Conservation (phyloP, 1,140 invertebrate genomes). For the Linepithema humile region DNA sequence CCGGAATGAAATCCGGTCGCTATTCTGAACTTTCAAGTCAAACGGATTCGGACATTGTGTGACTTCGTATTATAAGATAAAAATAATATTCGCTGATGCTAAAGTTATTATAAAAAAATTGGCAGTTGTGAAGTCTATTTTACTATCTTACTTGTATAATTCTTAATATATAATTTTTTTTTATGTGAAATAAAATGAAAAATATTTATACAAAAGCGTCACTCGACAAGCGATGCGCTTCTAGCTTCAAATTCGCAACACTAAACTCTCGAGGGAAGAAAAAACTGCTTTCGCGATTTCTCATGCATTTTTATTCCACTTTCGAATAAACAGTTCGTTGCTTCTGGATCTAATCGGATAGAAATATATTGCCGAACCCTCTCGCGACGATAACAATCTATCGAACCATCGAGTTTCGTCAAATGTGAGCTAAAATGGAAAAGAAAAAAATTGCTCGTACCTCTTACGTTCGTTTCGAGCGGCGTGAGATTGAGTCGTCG, state of each 20-base stretch:
- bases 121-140: background rate
- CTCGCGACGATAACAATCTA: background rate
- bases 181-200: no score
- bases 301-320: slow-evolving; percentile 8
- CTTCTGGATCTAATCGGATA: background rate
- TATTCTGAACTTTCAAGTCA: background rate
- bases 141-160: background rate
- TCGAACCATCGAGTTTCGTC: background rate
- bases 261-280: no score
- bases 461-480: slow-evolving; percentile 19
- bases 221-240: no score
- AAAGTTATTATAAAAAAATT: background rate
- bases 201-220: no score
- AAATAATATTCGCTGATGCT: background rate
- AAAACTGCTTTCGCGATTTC: background rate
- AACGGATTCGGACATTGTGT: background rate
- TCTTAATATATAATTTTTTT: no score
- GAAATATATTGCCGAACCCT: background rate
- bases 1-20: background rate
- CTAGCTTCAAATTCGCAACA: no score
- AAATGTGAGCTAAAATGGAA: background rate
- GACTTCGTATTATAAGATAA: background rate
- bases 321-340: background rate
- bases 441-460: background rate
- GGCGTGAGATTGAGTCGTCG: background rate